Evolutionary conservation across 1,140 invertebrate genomes (phyloP), one percentile per base, ranked within the genome.

Genomic region (Drosophila quadrilineata): DNA sequence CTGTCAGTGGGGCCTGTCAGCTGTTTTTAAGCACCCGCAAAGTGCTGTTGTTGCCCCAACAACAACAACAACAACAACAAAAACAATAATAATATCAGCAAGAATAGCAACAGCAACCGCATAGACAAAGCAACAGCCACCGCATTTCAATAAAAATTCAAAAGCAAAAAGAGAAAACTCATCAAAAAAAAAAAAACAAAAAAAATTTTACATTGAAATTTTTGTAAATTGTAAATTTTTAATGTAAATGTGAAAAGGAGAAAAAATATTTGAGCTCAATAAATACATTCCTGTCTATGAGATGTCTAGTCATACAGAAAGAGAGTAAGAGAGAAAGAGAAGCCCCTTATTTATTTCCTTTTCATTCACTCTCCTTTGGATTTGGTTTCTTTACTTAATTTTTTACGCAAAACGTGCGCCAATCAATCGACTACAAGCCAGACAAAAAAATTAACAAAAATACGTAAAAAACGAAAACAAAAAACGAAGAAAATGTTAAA

Each of bases 1-100:
- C 79, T 84, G 79, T 84, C 79, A 84, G 79, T 85, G 70, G 79
- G 79, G 79, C 74, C 79, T 84, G 79, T 84, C 79, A 84, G 79
- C 79, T 84, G 79, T 74, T 84, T n/a, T 84, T 79, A 84, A 84
- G 79, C 79, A 75, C 79, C 79, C 79, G 68, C 79, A 84, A 84
- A 84, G 79, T 85, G 79, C 70, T 85, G 73, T 72, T 57, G 38
- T 46, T 49, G 59, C 66, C 58, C 48, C 46, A 57, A 59, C 41
- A 67, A 66, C 53, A 68, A 40, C 46, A 53, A 36, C 36, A 19
- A 36, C 26, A 56, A 52, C 48, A 70, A 52, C 29, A 62, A 6
- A 16, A 52, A 40, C 17, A 52, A n/a, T n/a, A n/a, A n/a, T n/a
- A n/a, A n/a, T n/a, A n/a, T n/a, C n/a, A n/a, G n/a, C n/a, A n/a